Conservation (phyloP, 2,888 invertebrate species). For the Ormyrus pomaceus region DNA sequence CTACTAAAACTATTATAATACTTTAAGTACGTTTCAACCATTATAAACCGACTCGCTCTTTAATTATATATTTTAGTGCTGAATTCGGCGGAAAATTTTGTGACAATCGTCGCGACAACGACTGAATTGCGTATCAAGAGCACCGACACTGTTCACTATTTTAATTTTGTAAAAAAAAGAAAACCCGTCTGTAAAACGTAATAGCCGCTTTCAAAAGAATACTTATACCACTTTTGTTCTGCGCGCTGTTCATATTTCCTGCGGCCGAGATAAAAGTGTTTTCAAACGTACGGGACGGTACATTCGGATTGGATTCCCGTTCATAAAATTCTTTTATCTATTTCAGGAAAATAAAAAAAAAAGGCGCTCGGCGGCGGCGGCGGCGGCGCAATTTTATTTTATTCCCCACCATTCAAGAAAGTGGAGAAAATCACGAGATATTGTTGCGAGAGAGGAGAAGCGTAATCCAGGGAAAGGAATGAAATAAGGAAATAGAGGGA, state of each 20-base stretch:
- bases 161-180: no score
- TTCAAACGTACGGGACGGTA: conserved; percentile 19
- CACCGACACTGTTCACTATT: no score
- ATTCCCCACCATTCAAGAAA: neutral
- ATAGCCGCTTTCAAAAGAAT: neutral
- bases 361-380: neutral
- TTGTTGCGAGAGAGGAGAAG: neutral
- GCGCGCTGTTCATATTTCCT: conserved; percentile 22
- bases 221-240: neutral
- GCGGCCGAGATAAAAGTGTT: conserved; percentile 17
- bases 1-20: no score
- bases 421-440: conserved; percentile 19
- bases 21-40: no score
- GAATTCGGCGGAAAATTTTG: no score
- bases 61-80: no score
- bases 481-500: conserved; percentile 17
- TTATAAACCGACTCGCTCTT: no score
- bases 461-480: neutral
- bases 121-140: no score
- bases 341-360: conserved; percentile 13
- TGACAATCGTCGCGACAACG: no score
- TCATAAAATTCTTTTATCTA: conserved; percentile 28
- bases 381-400: conserved; percentile 19
- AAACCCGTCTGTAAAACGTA: neutral
- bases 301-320: conserved; percentile 17